Conservation (phyloP, 2,888 invertebrate species). For the Drosophila merina region DNA sequence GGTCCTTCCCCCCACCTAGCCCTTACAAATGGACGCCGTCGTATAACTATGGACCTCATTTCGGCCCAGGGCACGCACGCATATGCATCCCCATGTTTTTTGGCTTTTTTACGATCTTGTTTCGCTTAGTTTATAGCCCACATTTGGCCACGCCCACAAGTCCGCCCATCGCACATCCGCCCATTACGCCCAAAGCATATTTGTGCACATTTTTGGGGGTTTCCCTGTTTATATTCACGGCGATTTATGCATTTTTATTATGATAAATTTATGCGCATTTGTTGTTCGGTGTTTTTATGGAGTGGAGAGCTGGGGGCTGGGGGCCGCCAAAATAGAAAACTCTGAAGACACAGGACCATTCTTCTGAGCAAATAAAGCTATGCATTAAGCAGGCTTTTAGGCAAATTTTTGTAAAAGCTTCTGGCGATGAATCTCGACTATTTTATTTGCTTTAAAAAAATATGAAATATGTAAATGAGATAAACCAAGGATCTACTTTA, state of each 20-base stretch:
- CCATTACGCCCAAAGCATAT: conserved; percentile 54
- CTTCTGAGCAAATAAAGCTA: conserved; percentile 15
- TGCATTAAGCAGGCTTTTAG: conserved; percentile 36
- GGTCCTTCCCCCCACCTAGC: conserved; percentile 28
- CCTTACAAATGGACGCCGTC: background rate
- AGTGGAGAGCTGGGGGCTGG: conserved; percentile 14
- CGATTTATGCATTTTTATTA: conserved; percentile 68
- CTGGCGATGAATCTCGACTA: background rate
- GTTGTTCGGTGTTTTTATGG: conserved; percentile 54
- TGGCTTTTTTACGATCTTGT: conserved; percentile 51
- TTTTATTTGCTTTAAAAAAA: background rate
- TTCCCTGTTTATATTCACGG: conserved; percentile 54
- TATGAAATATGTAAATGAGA: background rate
- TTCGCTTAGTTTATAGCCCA: conserved; percentile 65
- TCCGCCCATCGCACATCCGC: background rate
- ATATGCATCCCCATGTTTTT: conserved; percentile 56
- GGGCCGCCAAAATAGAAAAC: conserved; percentile 28
- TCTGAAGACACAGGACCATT: conserved; percentile 8
- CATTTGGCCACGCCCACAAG: conserved; percentile 38
- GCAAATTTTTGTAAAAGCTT: conserved; percentile 11
- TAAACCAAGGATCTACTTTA: background rate
- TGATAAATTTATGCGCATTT: conserved; percentile 69
- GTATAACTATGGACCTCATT: conserved; percentile 24
- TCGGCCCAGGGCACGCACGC: conserved; percentile 26
- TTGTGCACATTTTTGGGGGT: conserved; percentile 33